A percentile compares a stretch with the other conserved stretches of the same genome.
Evolutionary conservation across 2,113 vertebrate species (phyloP).

Genomic region (Pteronura brasiliensis): DNA sequence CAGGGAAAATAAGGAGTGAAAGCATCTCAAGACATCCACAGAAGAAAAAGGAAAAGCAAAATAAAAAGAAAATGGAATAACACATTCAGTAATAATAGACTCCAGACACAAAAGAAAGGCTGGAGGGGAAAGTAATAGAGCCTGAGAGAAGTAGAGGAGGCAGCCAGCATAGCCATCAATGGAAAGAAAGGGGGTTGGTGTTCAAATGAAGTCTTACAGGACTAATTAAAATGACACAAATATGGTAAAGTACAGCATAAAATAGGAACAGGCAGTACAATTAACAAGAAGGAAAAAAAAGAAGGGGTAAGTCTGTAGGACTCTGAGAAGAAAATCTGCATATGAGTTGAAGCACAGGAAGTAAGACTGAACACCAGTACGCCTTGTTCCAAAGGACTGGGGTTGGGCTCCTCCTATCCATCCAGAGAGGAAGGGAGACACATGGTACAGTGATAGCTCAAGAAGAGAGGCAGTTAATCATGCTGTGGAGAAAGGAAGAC

Average conservation of each 20-base stretch:
- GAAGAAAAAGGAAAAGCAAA: not conserved
- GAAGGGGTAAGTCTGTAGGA: not conserved
- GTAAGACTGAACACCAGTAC: not conserved
- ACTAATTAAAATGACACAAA: conserved; percentile 15
- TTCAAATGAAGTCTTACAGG: not conserved
- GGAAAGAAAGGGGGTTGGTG: not conserved
- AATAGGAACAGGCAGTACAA: conserved; percentile 7
- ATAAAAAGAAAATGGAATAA: not conserved
- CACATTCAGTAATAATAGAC: not conserved
- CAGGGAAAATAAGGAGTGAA: not conserved
- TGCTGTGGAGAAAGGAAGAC: not conserved
- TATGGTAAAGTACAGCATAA: not conserved
- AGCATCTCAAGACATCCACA: not conserved
- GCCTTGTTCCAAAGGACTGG: not conserved
- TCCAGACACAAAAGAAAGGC: not conserved
- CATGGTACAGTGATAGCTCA: not conserved
- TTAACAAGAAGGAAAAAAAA: not conserved
- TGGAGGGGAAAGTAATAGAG: not conserved
- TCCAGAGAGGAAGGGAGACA: not conserved
- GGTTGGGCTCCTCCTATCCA: not conserved
- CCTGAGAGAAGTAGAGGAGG: not conserved
- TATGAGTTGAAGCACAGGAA: not conserved
- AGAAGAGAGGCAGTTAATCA: not conserved
- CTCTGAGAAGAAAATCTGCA: conserved; percentile 39
- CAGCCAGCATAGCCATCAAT: not conserved